A percentile compares a stretch with the other conserved stretches of the same genome.
phyloP scores from a whole-genome alignment of 2,113 vertebrate species.

The Puntigrus tetrazona region DNA sequence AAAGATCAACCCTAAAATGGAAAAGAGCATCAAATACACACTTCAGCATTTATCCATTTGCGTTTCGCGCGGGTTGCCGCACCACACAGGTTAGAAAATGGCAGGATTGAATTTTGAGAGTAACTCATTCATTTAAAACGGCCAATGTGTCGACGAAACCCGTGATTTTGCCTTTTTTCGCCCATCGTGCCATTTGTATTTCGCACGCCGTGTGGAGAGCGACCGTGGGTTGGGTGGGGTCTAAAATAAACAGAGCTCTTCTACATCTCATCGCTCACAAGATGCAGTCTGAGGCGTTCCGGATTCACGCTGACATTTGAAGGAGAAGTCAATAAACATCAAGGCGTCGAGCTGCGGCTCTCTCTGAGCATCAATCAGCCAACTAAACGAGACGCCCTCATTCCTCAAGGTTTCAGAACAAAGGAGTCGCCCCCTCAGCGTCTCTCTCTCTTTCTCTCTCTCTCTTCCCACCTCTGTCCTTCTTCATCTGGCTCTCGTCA shows the following conservation, averaged over 20 bases:
- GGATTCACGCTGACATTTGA: conserved; percentile 69
- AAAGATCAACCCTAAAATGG: background rate
- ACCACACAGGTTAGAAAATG: background rate
- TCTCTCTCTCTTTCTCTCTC: conserved; percentile 8
- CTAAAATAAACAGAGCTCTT: conserved; percentile 34
- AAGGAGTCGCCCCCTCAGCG: background rate
- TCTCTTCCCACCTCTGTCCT: conserved; percentile 32
- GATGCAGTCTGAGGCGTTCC: conserved; percentile 56
- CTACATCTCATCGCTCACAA: background rate
- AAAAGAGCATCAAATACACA: background rate
- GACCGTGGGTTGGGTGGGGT: background rate
- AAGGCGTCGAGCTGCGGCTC: conserved; percentile 52
- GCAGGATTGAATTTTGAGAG: background rate
- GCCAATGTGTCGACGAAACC: background rate
- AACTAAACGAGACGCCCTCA: conserved; percentile 7
- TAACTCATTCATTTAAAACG: background rate
- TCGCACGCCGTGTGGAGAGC: background rate
- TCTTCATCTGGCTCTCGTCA: conserved; percentile 53
- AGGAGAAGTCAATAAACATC: conserved; percentile 61
- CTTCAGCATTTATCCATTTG: background rate
- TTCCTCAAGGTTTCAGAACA: conserved; percentile 42
- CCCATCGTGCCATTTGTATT: conserved; percentile 1
- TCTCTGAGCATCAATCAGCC: conserved; percentile 30
- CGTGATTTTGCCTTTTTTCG: background rate
- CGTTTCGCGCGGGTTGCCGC: background rate